Conservation (phyloP, 1,140 invertebrate species). For the Chlorops oryzae region DNA sequence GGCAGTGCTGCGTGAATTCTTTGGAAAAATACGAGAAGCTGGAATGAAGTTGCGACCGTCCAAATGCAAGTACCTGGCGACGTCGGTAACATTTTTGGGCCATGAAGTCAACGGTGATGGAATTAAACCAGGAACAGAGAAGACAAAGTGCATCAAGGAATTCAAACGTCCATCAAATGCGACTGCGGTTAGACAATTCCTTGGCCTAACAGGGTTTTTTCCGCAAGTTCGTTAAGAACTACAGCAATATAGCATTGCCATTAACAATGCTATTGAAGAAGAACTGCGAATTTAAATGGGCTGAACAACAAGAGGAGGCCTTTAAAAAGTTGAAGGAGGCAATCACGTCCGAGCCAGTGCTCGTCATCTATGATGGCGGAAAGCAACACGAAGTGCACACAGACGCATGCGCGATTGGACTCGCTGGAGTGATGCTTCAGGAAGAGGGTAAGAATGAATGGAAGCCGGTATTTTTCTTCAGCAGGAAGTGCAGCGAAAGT, state of each 20-base stretch:
- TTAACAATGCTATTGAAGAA: slow-evolving; percentile 9
- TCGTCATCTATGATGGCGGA: neutral
- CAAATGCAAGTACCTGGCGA: too few species aligned
- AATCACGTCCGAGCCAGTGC: neutral
- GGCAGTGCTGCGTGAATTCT: too few species aligned
- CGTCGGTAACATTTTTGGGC: too few species aligned
- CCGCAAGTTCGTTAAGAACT: slow-evolving; percentile 6
- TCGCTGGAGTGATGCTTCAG: neutral
- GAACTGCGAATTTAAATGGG: slow-evolving; percentile 25
- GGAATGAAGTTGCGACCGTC: too few species aligned
- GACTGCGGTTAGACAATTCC: slow-evolving; percentile 24
- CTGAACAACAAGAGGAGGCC: slow-evolving; percentile 12
- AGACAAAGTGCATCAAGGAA: too few species aligned
- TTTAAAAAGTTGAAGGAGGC: neutral
- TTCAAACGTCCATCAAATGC: slow-evolving; percentile 24
- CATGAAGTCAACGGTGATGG: too few species aligned
- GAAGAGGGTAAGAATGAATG: neutral
- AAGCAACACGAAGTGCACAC: neutral
- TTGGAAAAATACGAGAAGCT: too few species aligned
- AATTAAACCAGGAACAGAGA: too few species aligned
- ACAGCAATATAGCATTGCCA: neutral
- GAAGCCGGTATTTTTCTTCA: neutral
- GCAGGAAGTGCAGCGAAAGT: slow-evolving; percentile 1
- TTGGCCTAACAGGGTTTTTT: slow-evolving; percentile 23
- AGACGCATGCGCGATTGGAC: neutral